phyloP scores from a whole-genome alignment of 2,797 vertebrate species.

The Anguilla marmorata region DNA sequence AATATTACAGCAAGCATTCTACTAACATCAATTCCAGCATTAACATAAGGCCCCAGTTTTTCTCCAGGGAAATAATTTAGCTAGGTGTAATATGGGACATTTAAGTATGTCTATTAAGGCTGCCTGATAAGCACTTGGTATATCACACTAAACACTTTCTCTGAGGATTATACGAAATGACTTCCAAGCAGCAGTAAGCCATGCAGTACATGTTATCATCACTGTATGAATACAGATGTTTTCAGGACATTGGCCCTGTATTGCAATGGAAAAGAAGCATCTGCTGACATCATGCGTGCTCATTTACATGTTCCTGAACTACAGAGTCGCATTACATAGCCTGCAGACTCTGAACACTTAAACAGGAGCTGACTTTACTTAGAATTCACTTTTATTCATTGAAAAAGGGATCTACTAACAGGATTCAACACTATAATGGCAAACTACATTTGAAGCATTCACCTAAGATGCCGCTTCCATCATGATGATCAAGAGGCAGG shows the following conservation, averaged over 20 bases:
- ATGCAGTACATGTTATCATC: background rate
- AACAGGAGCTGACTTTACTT: slow-evolving; percentile 15
- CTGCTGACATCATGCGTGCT: background rate
- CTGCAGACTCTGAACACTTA: slow-evolving; percentile 13
- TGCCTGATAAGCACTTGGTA: background rate
- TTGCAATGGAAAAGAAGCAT: background rate
- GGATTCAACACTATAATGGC: background rate
- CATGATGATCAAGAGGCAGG: background rate
- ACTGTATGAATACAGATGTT: background rate
- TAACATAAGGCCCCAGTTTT: background rate
- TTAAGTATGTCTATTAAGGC: background rate
- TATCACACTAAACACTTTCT: background rate
- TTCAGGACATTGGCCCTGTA: background rate
- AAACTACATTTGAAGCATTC: slow-evolving; percentile 8
- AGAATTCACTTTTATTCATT: background rate
- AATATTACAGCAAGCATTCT: background rate
- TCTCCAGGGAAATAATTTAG: background rate
- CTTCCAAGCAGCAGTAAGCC: background rate
- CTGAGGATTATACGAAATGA: background rate
- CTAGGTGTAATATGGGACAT: background rate
- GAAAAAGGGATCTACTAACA: background rate
- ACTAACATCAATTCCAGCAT: background rate
- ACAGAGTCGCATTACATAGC: background rate
- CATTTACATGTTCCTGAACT: background rate
- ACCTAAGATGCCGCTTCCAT: slow-evolving; percentile 20